phyloP scores from a whole-genome alignment of 2,113 vertebrate species.

The Lagenorhynchus albirostris region DNA sequence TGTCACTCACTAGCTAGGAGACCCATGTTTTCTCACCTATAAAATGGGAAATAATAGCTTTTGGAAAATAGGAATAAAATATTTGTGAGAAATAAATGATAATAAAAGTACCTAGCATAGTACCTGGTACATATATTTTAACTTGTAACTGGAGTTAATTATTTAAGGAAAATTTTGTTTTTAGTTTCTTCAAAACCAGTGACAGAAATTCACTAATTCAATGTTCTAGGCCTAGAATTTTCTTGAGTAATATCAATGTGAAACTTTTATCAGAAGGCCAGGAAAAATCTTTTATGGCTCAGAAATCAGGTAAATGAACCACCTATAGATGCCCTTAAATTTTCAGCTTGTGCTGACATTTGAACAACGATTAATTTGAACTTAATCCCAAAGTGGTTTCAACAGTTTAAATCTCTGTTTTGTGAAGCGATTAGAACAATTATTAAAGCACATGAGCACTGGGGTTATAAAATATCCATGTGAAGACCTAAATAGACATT shows the following conservation, averaged over 20 bases:
- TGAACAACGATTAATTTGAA: conserved; percentile 2
- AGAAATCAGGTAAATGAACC: not conserved
- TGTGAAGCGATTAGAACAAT: not conserved
- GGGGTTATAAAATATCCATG: not conserved
- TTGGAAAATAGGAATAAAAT: conserved; percentile 3
- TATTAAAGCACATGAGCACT: not conserved
- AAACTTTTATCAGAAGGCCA: not conserved
- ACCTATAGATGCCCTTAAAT: not conserved
- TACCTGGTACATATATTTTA: not conserved
- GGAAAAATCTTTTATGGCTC: not conserved
- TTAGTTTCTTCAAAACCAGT: not conserved
- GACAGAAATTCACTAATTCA: not conserved
- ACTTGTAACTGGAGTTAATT: not conserved
- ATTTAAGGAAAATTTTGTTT: not conserved
- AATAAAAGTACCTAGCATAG: not conserved
- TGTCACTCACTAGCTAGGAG: not conserved
- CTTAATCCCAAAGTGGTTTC: not conserved
- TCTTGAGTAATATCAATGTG: not conserved
- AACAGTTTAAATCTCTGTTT: not conserved
- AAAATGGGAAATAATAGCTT: not conserved
- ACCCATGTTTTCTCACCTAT: not conserved
- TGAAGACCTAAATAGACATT: not conserved
- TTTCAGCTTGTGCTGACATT: conserved; percentile 11
- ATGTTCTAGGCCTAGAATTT: not conserved
- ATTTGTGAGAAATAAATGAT: not conserved